Conservation (phyloP, 2,113 vertebrate species). For the Nothoprocta perdicaria region DNA sequence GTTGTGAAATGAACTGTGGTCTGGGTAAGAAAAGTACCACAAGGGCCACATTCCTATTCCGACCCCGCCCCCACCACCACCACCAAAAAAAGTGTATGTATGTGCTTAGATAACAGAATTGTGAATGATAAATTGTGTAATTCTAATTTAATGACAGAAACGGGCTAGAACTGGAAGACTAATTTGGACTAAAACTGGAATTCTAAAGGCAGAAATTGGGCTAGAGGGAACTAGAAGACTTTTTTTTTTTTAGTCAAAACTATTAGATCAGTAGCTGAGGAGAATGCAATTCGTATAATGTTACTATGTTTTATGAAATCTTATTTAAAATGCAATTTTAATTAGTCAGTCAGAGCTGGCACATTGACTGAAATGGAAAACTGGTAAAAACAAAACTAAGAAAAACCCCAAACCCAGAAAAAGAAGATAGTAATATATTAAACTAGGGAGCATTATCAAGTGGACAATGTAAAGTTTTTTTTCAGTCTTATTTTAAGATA, state of each 20-base stretch:
- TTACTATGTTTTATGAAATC: not conserved
- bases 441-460: not conserved
- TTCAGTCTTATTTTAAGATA: not conserved
- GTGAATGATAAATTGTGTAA: not conserved
- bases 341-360: not conserved
- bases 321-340: not conserved
- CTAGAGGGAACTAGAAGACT: not conserved
- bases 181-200: too few species aligned
- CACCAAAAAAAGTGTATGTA: not conserved
- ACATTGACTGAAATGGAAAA: not conserved
- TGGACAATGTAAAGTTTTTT: not conserved
- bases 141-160: not conserved
- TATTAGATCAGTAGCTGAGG: not conserved
- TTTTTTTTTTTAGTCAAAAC: not conserved
- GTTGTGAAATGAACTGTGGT: not conserved
- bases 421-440: not conserved
- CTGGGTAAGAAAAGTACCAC: not conserved
- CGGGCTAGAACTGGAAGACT: not conserved
- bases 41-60: too few species aligned
- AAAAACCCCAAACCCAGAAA: not conserved
- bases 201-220: not conserved
- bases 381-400: not conserved
- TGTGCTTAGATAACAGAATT: not conserved
- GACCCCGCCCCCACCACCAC: too few species aligned
- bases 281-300: not conserved